These are phyloP conservation scores for Drosophila arawakana DNA, from an alignment of 1,140 invertebrate genomes.

Conservation along the genomic window DNA sequence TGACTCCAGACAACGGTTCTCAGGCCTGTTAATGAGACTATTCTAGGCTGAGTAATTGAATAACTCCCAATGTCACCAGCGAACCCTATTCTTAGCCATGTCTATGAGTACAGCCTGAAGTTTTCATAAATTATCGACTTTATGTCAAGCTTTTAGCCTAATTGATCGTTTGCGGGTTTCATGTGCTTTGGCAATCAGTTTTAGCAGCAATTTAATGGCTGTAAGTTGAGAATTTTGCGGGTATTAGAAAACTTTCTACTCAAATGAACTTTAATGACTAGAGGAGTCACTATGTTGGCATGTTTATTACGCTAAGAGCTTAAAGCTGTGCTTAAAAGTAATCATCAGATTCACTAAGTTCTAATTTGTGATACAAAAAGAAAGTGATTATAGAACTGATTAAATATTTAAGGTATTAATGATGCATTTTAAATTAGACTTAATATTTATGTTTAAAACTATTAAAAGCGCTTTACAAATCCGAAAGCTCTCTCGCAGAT, in stretches of 20 bases:
- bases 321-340: too few species aligned
- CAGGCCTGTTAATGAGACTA: constrained; percentile 64
- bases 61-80: constrained; percentile 38
- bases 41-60: constrained; percentile 58
- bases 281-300: not conserved
- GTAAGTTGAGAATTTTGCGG: not conserved
- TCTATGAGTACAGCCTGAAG: not conserved
- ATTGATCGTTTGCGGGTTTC: constrained; percentile 7
- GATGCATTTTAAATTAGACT: too few species aligned
- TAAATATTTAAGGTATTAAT: too few species aligned
- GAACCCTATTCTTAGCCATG: constrained; percentile 23
- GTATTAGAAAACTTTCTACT: not conserved
- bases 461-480: not conserved
- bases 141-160: not conserved
- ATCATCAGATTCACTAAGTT: too few species aligned
- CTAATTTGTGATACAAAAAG: too few species aligned
- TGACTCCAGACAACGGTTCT: constrained; percentile 52
- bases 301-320: too few species aligned
- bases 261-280: not conserved
- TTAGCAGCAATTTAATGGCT: not conserved
- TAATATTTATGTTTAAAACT: not conserved
- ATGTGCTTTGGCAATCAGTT: constrained; percentile 13
- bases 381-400: too few species aligned
- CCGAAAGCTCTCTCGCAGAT: not conserved
- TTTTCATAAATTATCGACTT: constrained; percentile 13